Percentiles rank a stretch among this genome's conserved stretches.
phyloP scores from a whole-genome alignment of 2,888 invertebrate genomes.

The Gymnosoma rotundatum region DNA sequence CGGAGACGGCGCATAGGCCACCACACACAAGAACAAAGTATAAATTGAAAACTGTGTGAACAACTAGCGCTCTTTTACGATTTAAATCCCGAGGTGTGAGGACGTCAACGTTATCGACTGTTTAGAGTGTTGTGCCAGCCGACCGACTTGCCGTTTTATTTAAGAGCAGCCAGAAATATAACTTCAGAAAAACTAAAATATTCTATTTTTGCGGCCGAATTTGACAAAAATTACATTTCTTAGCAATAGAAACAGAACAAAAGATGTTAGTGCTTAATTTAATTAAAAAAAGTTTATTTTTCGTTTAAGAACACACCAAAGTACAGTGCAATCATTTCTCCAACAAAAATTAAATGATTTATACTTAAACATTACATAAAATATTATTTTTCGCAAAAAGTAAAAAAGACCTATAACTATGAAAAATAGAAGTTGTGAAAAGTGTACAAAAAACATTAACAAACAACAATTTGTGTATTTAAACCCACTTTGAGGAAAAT shows the following conservation, averaged over 20 bases:
- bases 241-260: not conserved
- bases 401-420: not conserved
- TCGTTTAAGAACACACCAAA: not conserved
- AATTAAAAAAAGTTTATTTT: not conserved
- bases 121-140: conserved; percentile 67
- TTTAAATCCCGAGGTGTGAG: conserved; percentile 75
- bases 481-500: conserved; percentile 71
- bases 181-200: conserved; percentile 24
- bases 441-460: not conserved
- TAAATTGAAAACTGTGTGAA: conserved; percentile 66
- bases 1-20: conserved; percentile 64
- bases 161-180: conserved; percentile 50
- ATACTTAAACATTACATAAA: conserved; percentile 64
- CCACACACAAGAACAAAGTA: conserved; percentile 38
- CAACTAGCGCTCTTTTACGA: conserved; percentile 77
- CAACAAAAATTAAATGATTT: conserved; percentile 47
- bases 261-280: conserved; percentile 48
- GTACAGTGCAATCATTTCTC: conserved; percentile 2
- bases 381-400: conserved; percentile 50
- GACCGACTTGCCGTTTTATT: conserved; percentile 43
- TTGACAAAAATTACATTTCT: conserved; percentile 18
- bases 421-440: conserved; percentile 32
- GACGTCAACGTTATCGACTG: conserved; percentile 76
- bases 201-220: conserved; percentile 32
- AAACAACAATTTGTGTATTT: conserved; percentile 42